A percentile compares a stretch with the other conserved stretches of the same genome.
phyloP scores from a whole-genome alignment of 2,888 invertebrate genomes.

The Antitype chi region DNA sequence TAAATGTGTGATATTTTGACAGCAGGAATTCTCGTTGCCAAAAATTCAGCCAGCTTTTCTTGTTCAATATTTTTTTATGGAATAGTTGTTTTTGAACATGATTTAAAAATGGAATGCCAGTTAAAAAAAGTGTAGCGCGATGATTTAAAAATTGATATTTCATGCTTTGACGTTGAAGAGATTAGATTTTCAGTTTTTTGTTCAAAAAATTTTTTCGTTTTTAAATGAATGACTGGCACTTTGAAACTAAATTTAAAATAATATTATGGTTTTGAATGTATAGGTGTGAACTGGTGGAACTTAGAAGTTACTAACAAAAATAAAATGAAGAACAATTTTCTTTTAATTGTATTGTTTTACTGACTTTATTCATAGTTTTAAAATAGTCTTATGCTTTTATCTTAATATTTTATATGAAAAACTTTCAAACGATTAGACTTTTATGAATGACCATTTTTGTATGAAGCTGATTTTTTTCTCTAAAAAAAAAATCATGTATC shows the following conservation, averaged over 20 bases:
- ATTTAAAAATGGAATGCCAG: neutral
- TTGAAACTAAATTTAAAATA: neutral
- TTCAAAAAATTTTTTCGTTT: neutral
- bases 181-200: neutral
- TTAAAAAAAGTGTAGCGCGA: neutral
- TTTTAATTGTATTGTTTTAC: neutral
- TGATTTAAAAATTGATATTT: neutral
- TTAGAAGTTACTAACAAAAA: neutral
- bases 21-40: neutral
- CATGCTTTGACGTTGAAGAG: conserved; percentile 12
- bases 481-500: neutral
- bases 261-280: neutral
- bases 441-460: neutral
- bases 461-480: neutral
- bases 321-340: neutral
- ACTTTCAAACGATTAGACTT: neutral
- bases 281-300: too few species aligned
- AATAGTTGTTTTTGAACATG: conserved; percentile 9
- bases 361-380: neutral
- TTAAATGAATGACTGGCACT: neutral
- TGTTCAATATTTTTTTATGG: neutral
- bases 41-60: neutral
- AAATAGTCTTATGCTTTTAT: neutral
- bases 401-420: neutral
- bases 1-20: neutral